These are phyloP conservation scores for Drosophila kohkoa DNA, from an alignment of 1,140 invertebrate genomes.

Conservation along the genomic window DNA sequence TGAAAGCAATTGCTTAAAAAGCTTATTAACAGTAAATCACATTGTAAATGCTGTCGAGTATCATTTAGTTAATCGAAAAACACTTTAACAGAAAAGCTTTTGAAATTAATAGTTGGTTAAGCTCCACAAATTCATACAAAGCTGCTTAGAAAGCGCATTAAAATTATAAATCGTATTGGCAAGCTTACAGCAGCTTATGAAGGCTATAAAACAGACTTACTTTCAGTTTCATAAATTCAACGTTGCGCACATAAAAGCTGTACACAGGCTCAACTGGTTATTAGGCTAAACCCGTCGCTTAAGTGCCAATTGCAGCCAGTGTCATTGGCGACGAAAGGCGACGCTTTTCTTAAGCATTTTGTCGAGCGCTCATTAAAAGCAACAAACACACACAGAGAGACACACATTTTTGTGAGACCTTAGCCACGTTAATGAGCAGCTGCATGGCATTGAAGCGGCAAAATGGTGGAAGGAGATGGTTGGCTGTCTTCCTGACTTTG, in stretches of 20 bases:
- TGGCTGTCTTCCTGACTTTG: constrained; percentile 24
- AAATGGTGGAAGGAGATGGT: not conserved
- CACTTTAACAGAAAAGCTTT: too few relatives aligned
- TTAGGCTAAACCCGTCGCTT: constrained; percentile 1
- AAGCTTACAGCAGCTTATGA: not conserved
- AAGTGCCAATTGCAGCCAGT: constrained; percentile 12
- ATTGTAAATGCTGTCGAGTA: too few relatives aligned
- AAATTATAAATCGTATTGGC: not conserved
- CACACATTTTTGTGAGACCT: constrained; percentile 9
- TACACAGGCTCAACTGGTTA: not conserved
- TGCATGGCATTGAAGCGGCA: constrained; percentile 17
- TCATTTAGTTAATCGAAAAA: too few relatives aligned
- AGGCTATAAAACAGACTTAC: not conserved
- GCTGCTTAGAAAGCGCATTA: not conserved
- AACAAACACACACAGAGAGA: not conserved
- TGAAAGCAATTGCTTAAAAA: too few relatives aligned
- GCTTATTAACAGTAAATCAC: too few relatives aligned
- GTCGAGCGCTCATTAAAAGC: constrained; percentile 40
- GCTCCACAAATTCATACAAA: not conserved
- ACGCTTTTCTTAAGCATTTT: constrained; percentile 27
- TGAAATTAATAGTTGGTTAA: too few relatives aligned
- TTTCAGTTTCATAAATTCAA: not conserved
- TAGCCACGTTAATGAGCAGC: constrained; percentile 34
- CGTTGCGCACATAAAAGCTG: not conserved
- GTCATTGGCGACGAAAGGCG: constrained; percentile 19